Evolutionary conservation across 2,113 vertebrate genomes (phyloP).

Genomic region (Carassius carassius): DNA sequence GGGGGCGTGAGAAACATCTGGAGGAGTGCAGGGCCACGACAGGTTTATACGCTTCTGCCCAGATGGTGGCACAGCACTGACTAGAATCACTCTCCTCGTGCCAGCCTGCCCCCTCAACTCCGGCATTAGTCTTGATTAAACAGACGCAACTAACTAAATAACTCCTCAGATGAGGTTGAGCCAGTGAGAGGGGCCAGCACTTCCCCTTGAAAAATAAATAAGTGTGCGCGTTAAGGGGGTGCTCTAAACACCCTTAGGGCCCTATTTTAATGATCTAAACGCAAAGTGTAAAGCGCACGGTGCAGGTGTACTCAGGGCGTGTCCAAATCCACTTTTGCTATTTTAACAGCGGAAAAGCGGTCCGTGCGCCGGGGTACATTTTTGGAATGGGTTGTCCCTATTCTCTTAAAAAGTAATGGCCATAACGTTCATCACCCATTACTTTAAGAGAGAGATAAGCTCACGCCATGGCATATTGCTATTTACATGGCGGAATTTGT

Average conservation of each 20-base stretch:
- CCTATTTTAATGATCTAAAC: no score
- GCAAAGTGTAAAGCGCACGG: no score
- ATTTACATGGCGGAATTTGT: no score
- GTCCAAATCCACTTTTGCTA: no score
- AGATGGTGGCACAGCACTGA: slow-evolving; percentile 81
- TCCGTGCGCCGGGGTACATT: no score
- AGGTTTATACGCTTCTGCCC: slow-evolving; percentile 79
- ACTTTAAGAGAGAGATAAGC: no score
- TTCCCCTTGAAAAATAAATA: slow-evolving; percentile 63
- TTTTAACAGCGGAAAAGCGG: no score
- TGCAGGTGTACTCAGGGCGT: no score
- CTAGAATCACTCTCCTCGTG: slow-evolving; percentile 75
- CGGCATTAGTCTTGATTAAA: slow-evolving; percentile 74
- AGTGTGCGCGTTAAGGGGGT: slow-evolving; percentile 61
- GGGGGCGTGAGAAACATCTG: slow-evolving; percentile 75
- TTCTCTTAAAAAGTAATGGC: no score
- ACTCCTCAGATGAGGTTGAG: slow-evolving; percentile 54
- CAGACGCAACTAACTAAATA: slow-evolving; percentile 66
- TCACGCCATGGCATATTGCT: no score
- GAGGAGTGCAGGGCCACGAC: slow-evolving; percentile 74
- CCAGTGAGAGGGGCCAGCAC: not conserved
- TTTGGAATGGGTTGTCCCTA: no score
- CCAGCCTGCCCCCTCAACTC: slow-evolving; percentile 64
- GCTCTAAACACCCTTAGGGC: slow-evolving; percentile 60
- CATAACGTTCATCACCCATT: no score